These are phyloP conservation scores for Oscarella lobularis DNA, from an alignment of 37 sponge, comb jelly and placozoan genomes.

Conservation along the genomic window DNA sequence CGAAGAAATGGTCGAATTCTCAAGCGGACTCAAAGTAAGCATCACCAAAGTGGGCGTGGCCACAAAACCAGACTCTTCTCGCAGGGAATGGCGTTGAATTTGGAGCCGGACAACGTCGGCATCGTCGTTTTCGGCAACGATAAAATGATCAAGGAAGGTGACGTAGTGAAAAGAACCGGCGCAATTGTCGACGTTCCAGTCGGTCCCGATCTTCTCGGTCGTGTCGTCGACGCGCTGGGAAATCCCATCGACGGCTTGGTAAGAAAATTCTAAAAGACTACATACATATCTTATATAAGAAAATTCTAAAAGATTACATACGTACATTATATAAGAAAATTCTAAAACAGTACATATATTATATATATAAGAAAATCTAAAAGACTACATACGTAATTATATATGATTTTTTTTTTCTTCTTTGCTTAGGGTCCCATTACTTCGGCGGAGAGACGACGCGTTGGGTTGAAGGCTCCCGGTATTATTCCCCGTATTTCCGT, in stretches of 20 bases:
- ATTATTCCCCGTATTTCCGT: slow-evolving; percentile 97
- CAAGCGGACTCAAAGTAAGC: slow-evolving; percentile 85
- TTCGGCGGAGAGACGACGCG: slow-evolving; percentile 47
- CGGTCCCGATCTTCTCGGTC: slow-evolving; percentile 71
- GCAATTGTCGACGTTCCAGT: slow-evolving; percentile 98
- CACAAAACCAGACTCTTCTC: background rate
- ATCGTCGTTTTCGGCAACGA: slow-evolving; percentile 99
- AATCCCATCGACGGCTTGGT: slow-evolving; percentile 95
- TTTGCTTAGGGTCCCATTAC: slow-evolving; percentile 62
- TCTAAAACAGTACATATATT: too few relatives aligned
- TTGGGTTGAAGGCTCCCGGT: slow-evolving; percentile 96
- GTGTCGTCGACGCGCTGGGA: slow-evolving; percentile 96
- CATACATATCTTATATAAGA: background rate
- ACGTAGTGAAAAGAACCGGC: slow-evolving; percentile 93
- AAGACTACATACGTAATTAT: too few relatives aligned
- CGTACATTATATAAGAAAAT: too few relatives aligned
- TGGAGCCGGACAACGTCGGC: slow-evolving; percentile 99
- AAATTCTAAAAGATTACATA: too few relatives aligned
- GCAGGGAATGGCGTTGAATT: slow-evolving; percentile 92
- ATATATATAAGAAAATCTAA: too few relatives aligned
- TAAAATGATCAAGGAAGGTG: slow-evolving; percentile 97
- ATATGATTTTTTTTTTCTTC: background rate
- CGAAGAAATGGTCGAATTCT: slow-evolving; percentile 98
- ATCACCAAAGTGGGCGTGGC: too few relatives aligned
- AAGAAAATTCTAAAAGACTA: background rate